Evolutionary conservation across 2,113 vertebrate species (phyloP).

Genomic region (Microtus oregoni): DNA sequence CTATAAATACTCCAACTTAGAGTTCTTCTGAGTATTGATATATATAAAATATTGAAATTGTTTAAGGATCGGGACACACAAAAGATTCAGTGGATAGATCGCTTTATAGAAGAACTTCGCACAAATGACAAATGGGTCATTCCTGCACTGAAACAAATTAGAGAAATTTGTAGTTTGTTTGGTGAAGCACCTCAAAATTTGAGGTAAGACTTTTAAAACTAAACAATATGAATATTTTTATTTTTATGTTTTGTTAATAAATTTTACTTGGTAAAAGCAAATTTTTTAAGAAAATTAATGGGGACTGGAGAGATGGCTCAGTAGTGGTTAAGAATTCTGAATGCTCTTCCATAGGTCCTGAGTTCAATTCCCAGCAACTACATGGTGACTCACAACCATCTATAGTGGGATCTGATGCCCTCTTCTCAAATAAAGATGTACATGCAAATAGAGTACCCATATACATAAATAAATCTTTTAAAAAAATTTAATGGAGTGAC

Average conservation of each 20-base stretch:
- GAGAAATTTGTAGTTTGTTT: slow-evolving; percentile 99
- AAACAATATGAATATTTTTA: neutral
- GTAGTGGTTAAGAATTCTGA: neutral
- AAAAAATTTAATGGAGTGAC: neutral
- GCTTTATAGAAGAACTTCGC: slow-evolving; percentile 99
- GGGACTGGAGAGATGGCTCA: neutral
- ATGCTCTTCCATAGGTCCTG: neutral
- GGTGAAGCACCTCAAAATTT: slow-evolving; percentile 99
- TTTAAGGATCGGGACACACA: slow-evolving; percentile 98
- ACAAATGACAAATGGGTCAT: slow-evolving; percentile 99
- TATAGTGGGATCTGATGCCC: neutral
- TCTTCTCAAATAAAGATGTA: neutral
- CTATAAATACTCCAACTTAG: neutral
- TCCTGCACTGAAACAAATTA: slow-evolving; percentile 98
- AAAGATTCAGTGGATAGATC: slow-evolving; percentile 99
- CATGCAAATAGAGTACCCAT: neutral
- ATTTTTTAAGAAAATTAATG: slow-evolving; percentile 47
- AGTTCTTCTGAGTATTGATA: neutral
- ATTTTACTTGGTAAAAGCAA: slow-evolving; percentile 19
- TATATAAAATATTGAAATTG: slow-evolving; percentile 65
- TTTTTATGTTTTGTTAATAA: slow-evolving; percentile 24
- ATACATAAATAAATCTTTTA: neutral
- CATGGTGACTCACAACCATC: neutral
- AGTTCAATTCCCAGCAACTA: neutral
- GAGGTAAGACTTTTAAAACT: slow-evolving; percentile 89